Base-by-base conservation (phyloP, 1,140 invertebrate species). In the Grapholita molesta region DNA sequence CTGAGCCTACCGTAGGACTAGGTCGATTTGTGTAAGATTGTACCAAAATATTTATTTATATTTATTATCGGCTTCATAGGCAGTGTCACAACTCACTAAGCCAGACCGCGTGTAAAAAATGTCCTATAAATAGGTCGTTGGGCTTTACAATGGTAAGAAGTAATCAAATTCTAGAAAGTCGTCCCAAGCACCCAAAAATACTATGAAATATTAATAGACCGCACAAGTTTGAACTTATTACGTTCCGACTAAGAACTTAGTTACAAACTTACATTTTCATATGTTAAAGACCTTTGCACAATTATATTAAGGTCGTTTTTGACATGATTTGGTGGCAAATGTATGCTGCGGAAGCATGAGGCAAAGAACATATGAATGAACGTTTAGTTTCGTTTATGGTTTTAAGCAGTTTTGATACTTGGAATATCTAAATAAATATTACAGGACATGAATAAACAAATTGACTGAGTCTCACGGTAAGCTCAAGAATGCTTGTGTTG, bases 311-410 rank as follows among this genome's bases (percentile, higher is more conserved):
- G 24, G 21, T n/a, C n/a, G 7, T 11, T 28, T 28, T 12, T 57
- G 12, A 0, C 11, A 57, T 57, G 24, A 28, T 9, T 7, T 6
- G 24, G 3, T 67, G 55, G 32, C 23, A 55, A 65, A 68, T 68
- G 73, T 78, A 42, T 71, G 55, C 28, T 18, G 70, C 48, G 57
- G 52, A 66, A 66, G 67, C 71, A 68, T 74, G 74, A 70, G 74
- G 74, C 73, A 72, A 66, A 70, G 69, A 38, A 15, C 76, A 74
- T 79, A 82, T 87, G 79, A 84, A 85, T 82, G 81, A 80, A 80
- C 68, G 76, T 71, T 76, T 74, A 70, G 74, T 66, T 76, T 74
- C 70, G 74, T 66, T 77, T 12, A 12, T 52, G 25, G 68, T 64
- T 33, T n/a, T 4, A 23, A 64, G 28, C 11, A 12, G 21, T 74